Evolutionary conservation across 2,888 invertebrate species (phyloP).

Genomic region (Drosophila cracens): DNA sequence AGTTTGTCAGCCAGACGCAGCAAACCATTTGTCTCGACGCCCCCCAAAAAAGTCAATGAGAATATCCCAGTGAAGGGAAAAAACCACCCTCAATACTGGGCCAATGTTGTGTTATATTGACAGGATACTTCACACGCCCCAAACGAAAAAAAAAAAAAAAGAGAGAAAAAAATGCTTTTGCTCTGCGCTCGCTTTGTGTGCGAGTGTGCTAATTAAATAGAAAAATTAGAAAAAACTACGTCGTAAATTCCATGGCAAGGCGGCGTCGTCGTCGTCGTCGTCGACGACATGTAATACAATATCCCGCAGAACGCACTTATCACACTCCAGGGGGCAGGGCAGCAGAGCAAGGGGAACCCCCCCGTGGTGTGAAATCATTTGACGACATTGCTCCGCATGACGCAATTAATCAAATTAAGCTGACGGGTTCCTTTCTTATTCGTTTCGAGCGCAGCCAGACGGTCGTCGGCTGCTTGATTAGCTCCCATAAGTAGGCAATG

Average conservation of each 20-base stretch:
- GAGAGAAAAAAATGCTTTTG: slow-evolving; percentile 12
- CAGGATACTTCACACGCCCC: slow-evolving; percentile 40
- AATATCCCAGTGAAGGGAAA: not conserved
- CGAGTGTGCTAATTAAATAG: slow-evolving; percentile 73
- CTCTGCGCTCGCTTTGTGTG: not conserved
- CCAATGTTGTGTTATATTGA: slow-evolving; percentile 44
- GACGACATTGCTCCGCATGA: slow-evolving; percentile 72
- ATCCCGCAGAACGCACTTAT: slow-evolving; percentile 66
- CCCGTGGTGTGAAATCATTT: slow-evolving; percentile 76
- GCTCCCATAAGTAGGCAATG: slow-evolving; percentile 65
- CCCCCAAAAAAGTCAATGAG: slow-evolving; percentile 7
- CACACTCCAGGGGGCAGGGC: slow-evolving; percentile 58
- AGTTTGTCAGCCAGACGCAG: slow-evolving; percentile 67
- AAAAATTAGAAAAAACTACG: slow-evolving; percentile 79
- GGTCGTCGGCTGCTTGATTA: slow-evolving; percentile 55
- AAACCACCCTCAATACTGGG: slow-evolving; percentile 31
- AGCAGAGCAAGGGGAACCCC: not conserved
- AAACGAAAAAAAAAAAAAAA: not conserved
- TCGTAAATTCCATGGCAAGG: slow-evolving; percentile 64
- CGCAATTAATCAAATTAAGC: slow-evolving; percentile 81
- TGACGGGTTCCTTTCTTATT: slow-evolving; percentile 38
- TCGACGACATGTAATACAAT: slow-evolving; percentile 71
- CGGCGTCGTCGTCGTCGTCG: not conserved
- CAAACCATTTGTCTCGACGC: slow-evolving; percentile 67
- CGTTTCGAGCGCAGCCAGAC: slow-evolving; percentile 19